Percentiles rank a stretch among this genome's conserved stretches.
phyloP scores from a whole-genome alignment of 2,888 invertebrate genomes.

The Zaprionus obscuricornis region DNA sequence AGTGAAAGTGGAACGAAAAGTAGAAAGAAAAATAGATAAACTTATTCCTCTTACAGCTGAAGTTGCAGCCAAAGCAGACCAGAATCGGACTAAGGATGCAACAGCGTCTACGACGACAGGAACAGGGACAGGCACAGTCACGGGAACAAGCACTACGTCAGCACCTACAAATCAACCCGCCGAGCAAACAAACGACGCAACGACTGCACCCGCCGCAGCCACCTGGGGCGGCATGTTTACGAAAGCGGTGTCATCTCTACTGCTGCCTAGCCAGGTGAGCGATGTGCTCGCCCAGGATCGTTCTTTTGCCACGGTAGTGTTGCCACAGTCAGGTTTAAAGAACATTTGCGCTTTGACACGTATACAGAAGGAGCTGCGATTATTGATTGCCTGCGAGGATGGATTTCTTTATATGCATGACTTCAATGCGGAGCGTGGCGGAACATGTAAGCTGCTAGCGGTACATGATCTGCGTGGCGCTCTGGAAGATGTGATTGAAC shows the following conservation, averaged over 20 bases:
- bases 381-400: slow-evolving; percentile 83
- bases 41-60: slow-evolving; percentile 47
- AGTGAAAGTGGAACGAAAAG: slow-evolving; percentile 15
- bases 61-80: slow-evolving; percentile 59
- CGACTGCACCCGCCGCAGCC: slow-evolving; percentile 33
- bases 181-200: slow-evolving; percentile 10
- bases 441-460: slow-evolving; percentile 80
- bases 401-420: slow-evolving; percentile 83
- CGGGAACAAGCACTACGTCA: slow-evolving; percentile 8
- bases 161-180: too few relatives aligned
- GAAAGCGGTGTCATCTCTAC: slow-evolving; percentile 82
- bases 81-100: slow-evolving; percentile 33
- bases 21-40: too few relatives aligned
- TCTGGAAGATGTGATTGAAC: slow-evolving; percentile 81
- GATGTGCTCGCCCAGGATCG: slow-evolving; percentile 83
- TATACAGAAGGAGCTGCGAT: slow-evolving; percentile 80
- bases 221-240: slow-evolving; percentile 82
- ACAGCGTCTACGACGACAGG: slow-evolving; percentile 1
- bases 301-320: slow-evolving; percentile 82
- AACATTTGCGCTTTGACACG: slow-evolving; percentile 82
- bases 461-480: slow-evolving; percentile 82
- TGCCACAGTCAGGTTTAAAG: slow-evolving; percentile 81
- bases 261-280: slow-evolving; percentile 81
- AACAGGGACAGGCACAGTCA: slow-evolving; percentile 13
- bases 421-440: slow-evolving; percentile 81